phyloP scores from a whole-genome alignment of 2,113 vertebrate species.

The Calcarius ornatus region DNA sequence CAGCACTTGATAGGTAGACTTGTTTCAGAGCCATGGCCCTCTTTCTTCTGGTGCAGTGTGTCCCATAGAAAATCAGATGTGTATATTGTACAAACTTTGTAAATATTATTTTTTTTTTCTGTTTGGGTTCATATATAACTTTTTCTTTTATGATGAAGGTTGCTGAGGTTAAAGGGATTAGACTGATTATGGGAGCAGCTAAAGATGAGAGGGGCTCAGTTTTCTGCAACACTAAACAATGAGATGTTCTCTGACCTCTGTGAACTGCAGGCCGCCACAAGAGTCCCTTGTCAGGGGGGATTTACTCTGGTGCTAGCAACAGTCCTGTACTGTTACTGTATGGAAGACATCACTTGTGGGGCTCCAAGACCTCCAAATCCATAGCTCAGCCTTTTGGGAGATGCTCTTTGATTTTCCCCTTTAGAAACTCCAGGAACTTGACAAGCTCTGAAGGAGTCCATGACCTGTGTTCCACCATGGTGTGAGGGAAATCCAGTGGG shows the following conservation, averaged over 20 bases:
- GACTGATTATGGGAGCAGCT: slow-evolving; percentile 83
- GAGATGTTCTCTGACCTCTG: slow-evolving; percentile 38
- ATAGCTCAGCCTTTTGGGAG: neutral
- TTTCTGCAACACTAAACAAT: slow-evolving; percentile 77
- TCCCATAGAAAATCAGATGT: slow-evolving; percentile 81
- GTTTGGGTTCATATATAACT: slow-evolving; percentile 77
- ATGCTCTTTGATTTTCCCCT: slow-evolving; percentile 25
- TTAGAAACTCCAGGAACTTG: slow-evolving; percentile 10
- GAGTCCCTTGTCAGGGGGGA: neutral
- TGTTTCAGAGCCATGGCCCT: slow-evolving; percentile 76
- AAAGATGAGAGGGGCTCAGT: slow-evolving; percentile 85
- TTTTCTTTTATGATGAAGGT: slow-evolving; percentile 79
- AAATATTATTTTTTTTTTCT: slow-evolving; percentile 76
- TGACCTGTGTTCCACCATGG: neutral
- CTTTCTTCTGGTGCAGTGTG: slow-evolving; percentile 78
- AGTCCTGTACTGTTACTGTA: neutral
- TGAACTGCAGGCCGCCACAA: slow-evolving; percentile 13
- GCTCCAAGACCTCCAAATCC: neutral
- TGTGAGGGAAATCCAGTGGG: neutral
- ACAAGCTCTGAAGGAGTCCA: slow-evolving; percentile 15
- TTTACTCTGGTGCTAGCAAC: slow-evolving; percentile 31
- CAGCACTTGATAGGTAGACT: slow-evolving; percentile 74
- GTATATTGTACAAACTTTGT: slow-evolving; percentile 88
- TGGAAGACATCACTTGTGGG: neutral
- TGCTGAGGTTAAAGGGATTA: slow-evolving; percentile 81